Conservation (phyloP, 1,140 invertebrate species). For the Drosophila punjabiensis region DNA sequence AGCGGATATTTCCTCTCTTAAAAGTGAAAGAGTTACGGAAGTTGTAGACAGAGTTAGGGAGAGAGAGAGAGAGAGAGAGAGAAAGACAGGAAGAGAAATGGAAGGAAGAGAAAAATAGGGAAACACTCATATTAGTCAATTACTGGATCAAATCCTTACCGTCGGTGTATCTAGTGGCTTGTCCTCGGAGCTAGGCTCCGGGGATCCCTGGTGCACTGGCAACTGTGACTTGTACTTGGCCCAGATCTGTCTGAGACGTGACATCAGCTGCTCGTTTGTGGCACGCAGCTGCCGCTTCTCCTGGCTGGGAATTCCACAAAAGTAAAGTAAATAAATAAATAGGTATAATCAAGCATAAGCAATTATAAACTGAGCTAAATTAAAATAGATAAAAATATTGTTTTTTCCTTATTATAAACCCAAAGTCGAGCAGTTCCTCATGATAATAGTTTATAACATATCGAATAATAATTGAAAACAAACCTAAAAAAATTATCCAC, state of each 20-base stretch:
- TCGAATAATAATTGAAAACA: too few species aligned
- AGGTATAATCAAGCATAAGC: not conserved
- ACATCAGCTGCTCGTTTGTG: slow-evolving; percentile 87
- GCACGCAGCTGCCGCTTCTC: slow-evolving; percentile 87
- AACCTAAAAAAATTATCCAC: too few species aligned
- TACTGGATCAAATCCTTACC: slow-evolving; percentile 53
- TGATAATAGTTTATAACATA: too few species aligned
- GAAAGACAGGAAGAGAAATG: slow-evolving; percentile 49
- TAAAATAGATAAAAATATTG: not conserved
- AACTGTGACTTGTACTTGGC: slow-evolving; percentile 86
- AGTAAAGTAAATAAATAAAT: slow-evolving; percentile 11
- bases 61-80: slow-evolving; percentile 23
- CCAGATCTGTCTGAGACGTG: slow-evolving; percentile 87
- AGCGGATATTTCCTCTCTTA: slow-evolving; percentile 87
- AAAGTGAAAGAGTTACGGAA: not conserved
- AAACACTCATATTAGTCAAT: slow-evolving; percentile 51
- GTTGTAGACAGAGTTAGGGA: not conserved
- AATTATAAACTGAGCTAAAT: not conserved
- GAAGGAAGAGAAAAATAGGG: slow-evolving; percentile 41
- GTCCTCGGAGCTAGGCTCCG: slow-evolving; percentile 54
- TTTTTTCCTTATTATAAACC: not conserved
- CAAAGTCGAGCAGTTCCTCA: too few species aligned
- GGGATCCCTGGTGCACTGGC: slow-evolving; percentile 42
- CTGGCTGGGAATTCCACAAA: slow-evolving; percentile 41
- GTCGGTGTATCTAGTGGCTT: slow-evolving; percentile 32